Percentiles rank a stretch among this genome's conserved stretches.
Evolutionary conservation across 30 jellyfish, hydroid and myxozoan genomes (phyloP).

Genomic region (Mastigias papua): DNA sequence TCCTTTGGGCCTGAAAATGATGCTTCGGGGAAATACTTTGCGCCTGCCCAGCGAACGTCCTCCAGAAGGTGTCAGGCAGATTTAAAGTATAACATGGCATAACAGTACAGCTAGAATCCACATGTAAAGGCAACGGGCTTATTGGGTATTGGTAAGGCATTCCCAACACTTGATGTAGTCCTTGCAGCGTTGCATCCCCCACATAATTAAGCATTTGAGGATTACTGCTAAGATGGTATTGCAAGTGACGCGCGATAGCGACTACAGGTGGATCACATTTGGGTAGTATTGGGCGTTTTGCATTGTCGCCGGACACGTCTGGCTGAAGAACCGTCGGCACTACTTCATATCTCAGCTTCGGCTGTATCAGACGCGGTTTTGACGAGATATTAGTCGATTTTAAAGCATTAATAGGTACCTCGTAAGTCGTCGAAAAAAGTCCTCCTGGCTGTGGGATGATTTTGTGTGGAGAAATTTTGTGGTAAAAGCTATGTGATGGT

Average conservation of each 20-base stretch:
- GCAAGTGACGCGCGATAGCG: slow-evolving; percentile 61
- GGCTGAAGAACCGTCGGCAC: slow-evolving; percentile 60
- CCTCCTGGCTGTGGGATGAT: slow-evolving; percentile 48
- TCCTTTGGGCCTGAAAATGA: slow-evolving; percentile 45
- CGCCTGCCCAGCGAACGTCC: slow-evolving; percentile 13
- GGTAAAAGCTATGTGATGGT: not conserved
- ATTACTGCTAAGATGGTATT: slow-evolving; percentile 43
- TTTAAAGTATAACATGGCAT: slow-evolving; percentile 59
- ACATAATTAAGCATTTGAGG: slow-evolving; percentile 65
- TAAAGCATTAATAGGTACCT: not conserved
- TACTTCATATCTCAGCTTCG: slow-evolving; percentile 46
- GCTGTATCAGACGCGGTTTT: slow-evolving; percentile 51
- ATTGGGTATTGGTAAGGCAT: slow-evolving; percentile 9
- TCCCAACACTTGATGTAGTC: slow-evolving; percentile 45
- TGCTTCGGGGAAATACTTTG: slow-evolving; percentile 21
- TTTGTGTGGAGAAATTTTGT: slow-evolving; percentile 29
- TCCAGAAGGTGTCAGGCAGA: slow-evolving; percentile 66
- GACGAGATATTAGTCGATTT: not conserved
- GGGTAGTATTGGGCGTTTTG: slow-evolving; percentile 41
- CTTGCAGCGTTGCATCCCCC: slow-evolving; percentile 64
- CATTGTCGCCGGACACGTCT: slow-evolving; percentile 30
- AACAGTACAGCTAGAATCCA: not conserved
- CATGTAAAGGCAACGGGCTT: slow-evolving; percentile 13
- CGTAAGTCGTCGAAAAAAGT: slow-evolving; percentile 2
- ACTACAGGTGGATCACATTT: slow-evolving; percentile 42